Base-by-base conservation (phyloP, 2,888 invertebrate species). In the Acleris sparsana region DNA sequence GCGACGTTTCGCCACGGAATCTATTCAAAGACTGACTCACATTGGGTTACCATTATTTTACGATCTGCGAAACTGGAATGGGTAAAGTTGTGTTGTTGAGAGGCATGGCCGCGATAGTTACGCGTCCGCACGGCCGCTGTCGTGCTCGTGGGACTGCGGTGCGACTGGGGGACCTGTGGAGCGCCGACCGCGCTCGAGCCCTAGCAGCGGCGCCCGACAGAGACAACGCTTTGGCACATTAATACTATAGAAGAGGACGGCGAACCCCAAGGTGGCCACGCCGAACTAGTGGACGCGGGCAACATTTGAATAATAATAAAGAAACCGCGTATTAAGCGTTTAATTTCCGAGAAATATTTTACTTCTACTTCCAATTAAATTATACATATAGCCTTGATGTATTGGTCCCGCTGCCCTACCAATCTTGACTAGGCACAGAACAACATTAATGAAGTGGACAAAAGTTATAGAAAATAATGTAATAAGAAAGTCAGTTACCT, bases 31-130 rank as follows among this genome's bases (percentile, higher is more conserved):
- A 88, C 88, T 89, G 86, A 87, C 73, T 86, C 82, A 88, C 84
- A 86, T 84, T 87, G 80, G 80, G 85, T 83, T 80, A 85, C 73
- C 88, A 89, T 87, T 87, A 5, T 64, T 88, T 88, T 87, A 85
- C 80, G 80, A 80, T 80, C 80, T 77, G 80, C 80, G 74, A 82
- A 84, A 85, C 82, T 87, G 81, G 81, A 85, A 83, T 84, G 80
- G 76, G 71, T 77, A 79, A 77, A 76, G 75, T 77, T 73, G 71
- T 75, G 72, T 62, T 80, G 84, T 85, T 83, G 85, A 83, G 81
- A 80, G 74, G 25, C 59, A 62, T 61, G 55, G 43, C 29, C 49
- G 51, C 29, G 20, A 39, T 13, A 66, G 17, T 61, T 43, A 65
- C 74, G 71, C 72, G 72, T 71, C 76, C 79, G 78, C 77, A 67